phyloP scores from a whole-genome alignment of 1,140 invertebrate species.

The Streblospio benedicti region DNA sequence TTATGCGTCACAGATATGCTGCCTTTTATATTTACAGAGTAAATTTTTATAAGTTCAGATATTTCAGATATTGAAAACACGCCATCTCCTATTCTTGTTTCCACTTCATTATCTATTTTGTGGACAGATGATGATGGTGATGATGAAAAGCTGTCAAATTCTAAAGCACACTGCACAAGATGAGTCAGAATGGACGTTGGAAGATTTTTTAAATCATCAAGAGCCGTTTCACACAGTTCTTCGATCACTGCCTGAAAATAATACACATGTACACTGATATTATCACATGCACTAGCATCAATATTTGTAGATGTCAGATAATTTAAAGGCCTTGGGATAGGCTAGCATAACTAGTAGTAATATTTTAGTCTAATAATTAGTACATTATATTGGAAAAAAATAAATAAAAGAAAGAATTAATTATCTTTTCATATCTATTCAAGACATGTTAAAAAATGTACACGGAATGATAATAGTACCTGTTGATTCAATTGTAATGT shows the following conservation, averaged over 20 bases:
- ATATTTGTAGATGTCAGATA: no score
- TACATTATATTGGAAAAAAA: no score
- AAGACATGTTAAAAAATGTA: no score
- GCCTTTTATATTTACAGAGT: constrained; percentile 32
- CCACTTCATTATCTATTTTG: constrained; percentile 24
- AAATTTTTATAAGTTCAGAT: constrained; percentile 51
- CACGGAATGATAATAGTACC: no score
- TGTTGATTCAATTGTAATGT: no score
- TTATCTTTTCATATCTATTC: no score
- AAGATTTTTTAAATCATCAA: constrained; percentile 19
- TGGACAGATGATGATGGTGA: constrained; percentile 15
- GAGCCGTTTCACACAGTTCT: constrained; percentile 31
- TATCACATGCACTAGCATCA: no score
- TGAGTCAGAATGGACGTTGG: constrained; percentile 21
- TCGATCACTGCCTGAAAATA: constrained; percentile 32
- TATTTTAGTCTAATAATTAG: no score
- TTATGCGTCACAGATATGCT: constrained; percentile 52
- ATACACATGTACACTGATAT: no score
- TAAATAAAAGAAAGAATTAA: no score
- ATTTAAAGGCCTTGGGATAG: no score
- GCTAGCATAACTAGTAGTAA: no score
- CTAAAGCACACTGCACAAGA: constrained; percentile 21
- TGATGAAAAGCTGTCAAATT: not conserved
- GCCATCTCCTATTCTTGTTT: constrained; percentile 46
- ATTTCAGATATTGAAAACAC: constrained; percentile 56